Conservation (phyloP, 2,113 vertebrate genomes). For the Penelope pileata region DNA sequence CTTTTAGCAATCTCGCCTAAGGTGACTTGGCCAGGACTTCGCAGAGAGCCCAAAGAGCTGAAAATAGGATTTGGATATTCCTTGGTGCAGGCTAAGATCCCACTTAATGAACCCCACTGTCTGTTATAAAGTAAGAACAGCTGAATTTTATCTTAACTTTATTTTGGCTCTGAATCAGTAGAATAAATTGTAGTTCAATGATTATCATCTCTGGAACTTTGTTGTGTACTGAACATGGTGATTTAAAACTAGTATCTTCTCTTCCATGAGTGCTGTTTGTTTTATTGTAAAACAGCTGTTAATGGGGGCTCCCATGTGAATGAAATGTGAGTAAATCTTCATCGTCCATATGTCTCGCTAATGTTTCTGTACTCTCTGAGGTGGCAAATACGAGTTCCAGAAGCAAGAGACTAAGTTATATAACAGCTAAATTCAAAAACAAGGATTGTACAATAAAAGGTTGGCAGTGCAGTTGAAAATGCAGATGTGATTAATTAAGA, state of each 20-base stretch:
- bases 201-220: not conserved
- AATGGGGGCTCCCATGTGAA: not conserved
- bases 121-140: not conserved
- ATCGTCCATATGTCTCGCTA: not conserved
- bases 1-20: not conserved
- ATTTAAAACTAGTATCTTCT: not conserved
- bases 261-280: not conserved
- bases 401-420: not conserved
- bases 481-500: slow-evolving; percentile 9
- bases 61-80: not conserved
- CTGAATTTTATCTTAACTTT: not conserved
- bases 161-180: not conserved
- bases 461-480: not conserved
- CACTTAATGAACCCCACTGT: not conserved
- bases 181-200: not conserved
- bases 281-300: not conserved
- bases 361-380: not conserved
- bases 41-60: not conserved
- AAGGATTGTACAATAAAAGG: not conserved
- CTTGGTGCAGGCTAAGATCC: not conserved
- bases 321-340: not conserved
- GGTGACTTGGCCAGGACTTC: not conserved
- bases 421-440: not conserved
- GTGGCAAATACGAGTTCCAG: not conserved
- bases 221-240: not conserved